These are phyloP conservation scores for Misgurnus mizolepis DNA, from an alignment of 2,113 vertebrate genomes.

Conservation along the genomic window DNA sequence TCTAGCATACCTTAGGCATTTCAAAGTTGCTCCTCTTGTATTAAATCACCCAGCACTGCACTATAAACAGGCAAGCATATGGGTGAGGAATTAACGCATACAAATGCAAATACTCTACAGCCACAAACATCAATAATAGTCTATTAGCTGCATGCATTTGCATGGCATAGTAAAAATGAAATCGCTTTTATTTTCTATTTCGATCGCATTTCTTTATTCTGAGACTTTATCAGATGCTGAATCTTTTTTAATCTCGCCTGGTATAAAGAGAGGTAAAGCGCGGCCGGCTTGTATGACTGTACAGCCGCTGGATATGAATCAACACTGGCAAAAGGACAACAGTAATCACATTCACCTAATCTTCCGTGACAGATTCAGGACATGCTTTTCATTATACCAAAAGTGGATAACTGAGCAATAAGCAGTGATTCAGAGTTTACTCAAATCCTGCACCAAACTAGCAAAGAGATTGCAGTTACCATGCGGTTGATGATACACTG, in stretches of 20 bases:
- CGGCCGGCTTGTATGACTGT: conserved; percentile 63
- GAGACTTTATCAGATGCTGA: conserved; percentile 62
- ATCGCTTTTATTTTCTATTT: background rate
- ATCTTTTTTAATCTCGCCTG: conserved; percentile 60
- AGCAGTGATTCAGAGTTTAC: conserved; percentile 84
- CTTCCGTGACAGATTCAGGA: conserved; percentile 91
- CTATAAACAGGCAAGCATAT: background rate
- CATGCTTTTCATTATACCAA: conserved; percentile 93
- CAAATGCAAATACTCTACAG: background rate
- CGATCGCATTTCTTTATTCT: conserved; percentile 54
- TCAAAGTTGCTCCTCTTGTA: background rate
- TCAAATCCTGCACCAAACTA: conserved; percentile 86
- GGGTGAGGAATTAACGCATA: background rate
- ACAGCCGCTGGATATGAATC: conserved; percentile 78
- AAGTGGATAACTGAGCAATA: conserved; percentile 90
- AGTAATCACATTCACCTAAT: conserved; percentile 94
- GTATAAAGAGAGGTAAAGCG: conserved; percentile 64
- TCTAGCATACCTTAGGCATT: background rate
- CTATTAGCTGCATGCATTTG: background rate
- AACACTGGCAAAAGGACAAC: conserved; percentile 87
- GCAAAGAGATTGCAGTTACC: conserved; percentile 74
- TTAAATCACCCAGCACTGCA: background rate
- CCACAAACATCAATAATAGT: conserved; percentile 5
- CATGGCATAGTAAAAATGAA: background rate
- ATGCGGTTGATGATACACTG: conserved; percentile 58